phyloP scores from a whole-genome alignment of 2,888 invertebrate species.

The Meteorus cinctellus region DNA sequence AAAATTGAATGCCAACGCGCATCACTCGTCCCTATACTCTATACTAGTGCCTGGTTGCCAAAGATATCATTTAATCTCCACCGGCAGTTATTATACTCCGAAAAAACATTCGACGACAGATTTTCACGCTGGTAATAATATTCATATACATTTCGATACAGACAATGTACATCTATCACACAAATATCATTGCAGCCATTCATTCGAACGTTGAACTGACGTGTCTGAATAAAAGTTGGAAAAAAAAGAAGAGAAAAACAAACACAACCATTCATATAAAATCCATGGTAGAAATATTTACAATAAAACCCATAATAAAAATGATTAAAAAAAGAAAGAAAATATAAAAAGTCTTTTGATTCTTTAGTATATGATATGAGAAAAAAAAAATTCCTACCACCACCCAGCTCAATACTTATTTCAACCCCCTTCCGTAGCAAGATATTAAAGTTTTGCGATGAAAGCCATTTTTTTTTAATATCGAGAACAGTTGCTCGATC shows the following conservation, averaged over 20 bases:
- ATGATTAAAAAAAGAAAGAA: background rate
- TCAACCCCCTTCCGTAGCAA: conserved; percentile 50
- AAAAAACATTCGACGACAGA: conserved; percentile 33
- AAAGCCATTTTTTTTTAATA: conserved; percentile 64
- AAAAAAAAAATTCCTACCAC: conserved; percentile 52
- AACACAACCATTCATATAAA: background rate
- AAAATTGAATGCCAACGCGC: conserved; percentile 45
- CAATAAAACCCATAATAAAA: background rate
- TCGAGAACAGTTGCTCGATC: conserved; percentile 66
- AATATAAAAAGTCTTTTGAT: background rate
- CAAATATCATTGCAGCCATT: background rate
- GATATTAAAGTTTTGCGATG: conserved; percentile 60
- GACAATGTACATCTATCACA: background rate
- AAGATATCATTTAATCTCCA: conserved; percentile 48
- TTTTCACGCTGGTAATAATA: conserved; percentile 16
- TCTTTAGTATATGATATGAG: background rate
- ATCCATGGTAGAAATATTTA: background rate
- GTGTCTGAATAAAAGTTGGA: background rate
- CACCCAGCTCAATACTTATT: conserved; percentile 64
- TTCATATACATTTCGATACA: background rate
- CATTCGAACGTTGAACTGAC: background rate
- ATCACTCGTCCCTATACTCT: conserved; percentile 8
- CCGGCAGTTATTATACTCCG: conserved; percentile 32
- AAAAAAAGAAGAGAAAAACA: background rate
- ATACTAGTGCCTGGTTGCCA: conserved; percentile 41